phyloP scores from a whole-genome alignment of 1,140 invertebrate genomes.

The Gonioctena quinquepunctata region DNA sequence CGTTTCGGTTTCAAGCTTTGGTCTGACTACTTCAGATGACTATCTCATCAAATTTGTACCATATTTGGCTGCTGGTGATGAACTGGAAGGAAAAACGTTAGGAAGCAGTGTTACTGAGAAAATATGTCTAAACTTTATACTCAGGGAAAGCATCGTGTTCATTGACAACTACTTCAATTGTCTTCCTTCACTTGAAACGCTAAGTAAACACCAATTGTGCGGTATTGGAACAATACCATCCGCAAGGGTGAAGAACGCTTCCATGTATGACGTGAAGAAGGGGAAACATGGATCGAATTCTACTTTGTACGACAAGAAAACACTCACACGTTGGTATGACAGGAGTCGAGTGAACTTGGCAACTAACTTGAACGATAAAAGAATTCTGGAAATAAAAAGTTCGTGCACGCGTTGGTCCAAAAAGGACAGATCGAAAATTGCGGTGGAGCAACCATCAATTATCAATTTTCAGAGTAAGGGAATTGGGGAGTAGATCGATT shows the following conservation, averaged over 20 bases:
- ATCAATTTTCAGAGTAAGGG: conserved; percentile 1
- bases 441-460: not conserved
- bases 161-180: conserved; percentile 33
- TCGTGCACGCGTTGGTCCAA: not conserved
- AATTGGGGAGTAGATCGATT: conserved; percentile 10
- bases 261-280: not conserved
- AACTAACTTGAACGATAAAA: conserved; percentile 18
- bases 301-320: conserved; percentile 25
- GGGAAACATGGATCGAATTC: conserved; percentile 13
- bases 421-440: not conserved
- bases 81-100: conserved; percentile 21
- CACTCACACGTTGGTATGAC: conserved; percentile 26
- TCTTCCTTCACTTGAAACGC: conserved; percentile 16
- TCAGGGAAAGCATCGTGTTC: not conserved
- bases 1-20: conserved; percentile 34
- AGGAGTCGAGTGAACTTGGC: conserved; percentile 32
- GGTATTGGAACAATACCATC: conserved; percentile 23
- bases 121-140: conserved; percentile 24
- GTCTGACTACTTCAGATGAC: conserved; percentile 4
- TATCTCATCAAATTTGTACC: conserved; percentile 33
- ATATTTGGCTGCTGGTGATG: conserved; percentile 21
- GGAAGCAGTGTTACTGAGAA: conserved; percentile 26
- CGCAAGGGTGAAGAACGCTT: conserved; percentile 1
- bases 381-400: not conserved
- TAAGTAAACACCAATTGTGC: not conserved